Percentiles rank a stretch among this genome's conserved stretches.
Conservation (phyloP, 2,888 invertebrate genomes). For the Peribatodes rhomboidaria region DNA sequence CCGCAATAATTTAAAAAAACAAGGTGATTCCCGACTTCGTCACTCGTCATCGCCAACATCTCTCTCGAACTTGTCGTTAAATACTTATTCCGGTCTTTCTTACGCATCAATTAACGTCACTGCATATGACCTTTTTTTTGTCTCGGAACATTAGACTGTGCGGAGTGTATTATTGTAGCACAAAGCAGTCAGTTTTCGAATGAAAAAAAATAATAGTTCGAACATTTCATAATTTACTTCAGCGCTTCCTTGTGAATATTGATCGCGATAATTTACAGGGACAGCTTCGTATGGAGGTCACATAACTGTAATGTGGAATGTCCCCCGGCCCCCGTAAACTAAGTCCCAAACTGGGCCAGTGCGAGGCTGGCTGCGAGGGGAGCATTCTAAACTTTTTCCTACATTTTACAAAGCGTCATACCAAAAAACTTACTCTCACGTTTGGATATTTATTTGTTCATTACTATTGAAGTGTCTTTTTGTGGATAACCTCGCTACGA, state of each 20-base stretch:
- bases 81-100: no score
- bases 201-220: no score
- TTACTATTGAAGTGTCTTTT: background rate
- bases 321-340: constrained; percentile 16
- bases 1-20: no score
- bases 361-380: constrained; percentile 1
- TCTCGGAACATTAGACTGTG: no score
- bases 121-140: no score
- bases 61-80: no score
- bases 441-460: background rate
- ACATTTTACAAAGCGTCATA: background rate
- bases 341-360: constrained; percentile 23
- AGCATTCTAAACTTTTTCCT: background rate
- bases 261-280: constrained; percentile 13
- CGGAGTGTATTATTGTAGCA: no score
- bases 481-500: background rate
- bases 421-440: background rate
- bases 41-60: no score
- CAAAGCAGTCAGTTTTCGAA: no score
- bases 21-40: no score
- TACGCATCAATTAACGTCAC: no score
- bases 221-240: background rate
- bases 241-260: background rate
- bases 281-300: constrained; percentile 12
- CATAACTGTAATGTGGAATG: constrained; percentile 13